These are phyloP conservation scores for Ophion obscuratus DNA, from an alignment of 2,888 invertebrate genomes.

Conservation along the genomic window DNA sequence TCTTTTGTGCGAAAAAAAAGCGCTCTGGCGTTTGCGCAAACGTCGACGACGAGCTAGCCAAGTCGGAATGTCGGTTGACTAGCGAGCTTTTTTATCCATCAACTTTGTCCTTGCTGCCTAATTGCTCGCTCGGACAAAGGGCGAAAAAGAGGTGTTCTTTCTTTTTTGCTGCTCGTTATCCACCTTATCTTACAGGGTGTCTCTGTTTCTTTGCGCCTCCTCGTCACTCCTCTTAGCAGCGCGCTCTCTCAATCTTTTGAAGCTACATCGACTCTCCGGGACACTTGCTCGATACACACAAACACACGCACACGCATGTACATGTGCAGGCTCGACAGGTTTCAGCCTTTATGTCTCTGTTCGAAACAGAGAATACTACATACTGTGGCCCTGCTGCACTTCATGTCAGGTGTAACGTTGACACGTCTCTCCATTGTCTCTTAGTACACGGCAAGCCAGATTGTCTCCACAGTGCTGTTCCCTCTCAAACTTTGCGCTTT, in stretches of 20 bases:
- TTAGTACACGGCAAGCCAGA: conserved; percentile 41
- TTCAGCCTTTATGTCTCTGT: conserved; percentile 14
- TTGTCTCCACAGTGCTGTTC: conserved; percentile 34
- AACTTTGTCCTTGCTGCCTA: background rate
- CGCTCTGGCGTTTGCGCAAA: no score
- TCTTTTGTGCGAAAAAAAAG: no score
- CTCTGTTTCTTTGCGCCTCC: conserved; percentile 12
- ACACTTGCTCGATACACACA: background rate
- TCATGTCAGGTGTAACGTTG: conserved; percentile 43
- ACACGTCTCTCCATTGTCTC: conserved; percentile 50
- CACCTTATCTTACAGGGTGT: conserved; percentile 10
- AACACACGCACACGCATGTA: background rate
- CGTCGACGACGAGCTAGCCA: no score
- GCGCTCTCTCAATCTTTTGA: conserved; percentile 33
- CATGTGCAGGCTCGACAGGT: conserved; percentile 4
- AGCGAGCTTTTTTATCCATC: conserved; percentile 15
- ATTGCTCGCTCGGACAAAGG: background rate
- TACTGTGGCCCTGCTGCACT: conserved; percentile 13
- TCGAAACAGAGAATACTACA: conserved; percentile 14
- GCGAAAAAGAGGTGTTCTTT: background rate
- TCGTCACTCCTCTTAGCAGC: conserved; percentile 1
- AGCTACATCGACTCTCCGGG: background rate
- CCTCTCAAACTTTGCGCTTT: conserved; percentile 39
- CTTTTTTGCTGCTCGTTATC: conserved; percentile 34
- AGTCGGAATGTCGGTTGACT: conserved; percentile 1